A percentile compares a stretch with the other conserved stretches of the same genome.
These are phyloP conservation scores for Stichopus horrens DNA, from an alignment of 53 echinoderm and acorn worm genomes.

Conservation along the genomic window DNA sequence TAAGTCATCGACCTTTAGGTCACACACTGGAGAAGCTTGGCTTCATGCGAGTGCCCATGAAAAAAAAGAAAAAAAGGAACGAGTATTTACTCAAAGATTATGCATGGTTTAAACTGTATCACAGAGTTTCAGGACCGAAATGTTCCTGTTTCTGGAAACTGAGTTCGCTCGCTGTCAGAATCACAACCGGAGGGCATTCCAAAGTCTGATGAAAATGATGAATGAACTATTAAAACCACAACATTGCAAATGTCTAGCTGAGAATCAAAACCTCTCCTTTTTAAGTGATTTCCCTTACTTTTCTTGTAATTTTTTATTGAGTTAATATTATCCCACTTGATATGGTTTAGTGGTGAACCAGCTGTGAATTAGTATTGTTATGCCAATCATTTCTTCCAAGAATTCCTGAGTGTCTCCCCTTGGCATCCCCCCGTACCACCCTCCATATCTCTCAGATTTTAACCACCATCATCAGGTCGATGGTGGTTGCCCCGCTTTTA, in stretches of 20 bases:
- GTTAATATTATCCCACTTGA: neutral
- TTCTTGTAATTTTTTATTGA: neutral
- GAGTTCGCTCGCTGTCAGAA: neutral
- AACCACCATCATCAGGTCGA: too few species aligned
- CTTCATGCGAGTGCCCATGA: too few species aligned
- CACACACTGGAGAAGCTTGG: too few species aligned
- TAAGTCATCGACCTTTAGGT: too few species aligned
- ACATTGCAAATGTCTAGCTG: neutral
- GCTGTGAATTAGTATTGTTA: neutral
- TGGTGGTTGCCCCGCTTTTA: too few species aligned
- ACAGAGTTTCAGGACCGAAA: too few species aligned
- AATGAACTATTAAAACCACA: neutral
- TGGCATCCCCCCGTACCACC: too few species aligned
- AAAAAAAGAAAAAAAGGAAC: too few species aligned
- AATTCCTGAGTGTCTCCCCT: neutral
- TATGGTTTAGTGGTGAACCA: neutral
- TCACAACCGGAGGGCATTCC: neutral
- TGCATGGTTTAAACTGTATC: too few species aligned
- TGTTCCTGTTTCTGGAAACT: too few species aligned
- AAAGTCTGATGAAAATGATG: neutral
- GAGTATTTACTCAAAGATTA: too few species aligned
- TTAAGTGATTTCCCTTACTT: neutral
- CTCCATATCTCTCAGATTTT: too few species aligned
- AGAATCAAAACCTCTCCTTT: neutral
- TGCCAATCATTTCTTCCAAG: neutral